Conservation (phyloP, 2,797 vertebrate genomes). For the Eidolon dupreanum region DNA sequence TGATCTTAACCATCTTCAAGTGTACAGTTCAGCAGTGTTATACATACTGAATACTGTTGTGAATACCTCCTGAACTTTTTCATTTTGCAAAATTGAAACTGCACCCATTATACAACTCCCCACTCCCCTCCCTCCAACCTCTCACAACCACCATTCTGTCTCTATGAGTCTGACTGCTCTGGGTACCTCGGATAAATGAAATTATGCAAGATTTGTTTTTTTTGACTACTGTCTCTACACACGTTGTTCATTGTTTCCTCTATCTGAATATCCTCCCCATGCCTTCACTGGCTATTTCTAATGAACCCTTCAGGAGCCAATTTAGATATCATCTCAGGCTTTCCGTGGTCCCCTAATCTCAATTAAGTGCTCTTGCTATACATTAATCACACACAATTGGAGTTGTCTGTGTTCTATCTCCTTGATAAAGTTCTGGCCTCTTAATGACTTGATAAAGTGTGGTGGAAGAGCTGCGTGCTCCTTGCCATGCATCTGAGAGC, state of each 20-base stretch:
- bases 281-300: neutral
- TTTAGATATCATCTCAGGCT: neutral
- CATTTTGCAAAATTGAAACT: neutral
- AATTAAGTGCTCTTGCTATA: neutral
- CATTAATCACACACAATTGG: neutral
- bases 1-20: neutral
- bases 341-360: neutral
- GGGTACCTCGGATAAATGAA: neutral
- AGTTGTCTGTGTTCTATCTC: neutral
- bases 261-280: neutral
- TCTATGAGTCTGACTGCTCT: neutral
- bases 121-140: rapidly evolving
- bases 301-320: neutral
- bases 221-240: neutral
- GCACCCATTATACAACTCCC: no score
- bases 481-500: neutral
- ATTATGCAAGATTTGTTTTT: neutral
- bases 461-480: neutral
- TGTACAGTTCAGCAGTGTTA: neutral
- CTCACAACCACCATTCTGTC: neutral
- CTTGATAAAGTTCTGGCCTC: neutral
- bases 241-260: neutral
- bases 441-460: no score
- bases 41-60: rapidly evolving
- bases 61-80: no score